phyloP scores from a whole-genome alignment of 2,888 invertebrate genomes.

The Thymelicus sylvestris region DNA sequence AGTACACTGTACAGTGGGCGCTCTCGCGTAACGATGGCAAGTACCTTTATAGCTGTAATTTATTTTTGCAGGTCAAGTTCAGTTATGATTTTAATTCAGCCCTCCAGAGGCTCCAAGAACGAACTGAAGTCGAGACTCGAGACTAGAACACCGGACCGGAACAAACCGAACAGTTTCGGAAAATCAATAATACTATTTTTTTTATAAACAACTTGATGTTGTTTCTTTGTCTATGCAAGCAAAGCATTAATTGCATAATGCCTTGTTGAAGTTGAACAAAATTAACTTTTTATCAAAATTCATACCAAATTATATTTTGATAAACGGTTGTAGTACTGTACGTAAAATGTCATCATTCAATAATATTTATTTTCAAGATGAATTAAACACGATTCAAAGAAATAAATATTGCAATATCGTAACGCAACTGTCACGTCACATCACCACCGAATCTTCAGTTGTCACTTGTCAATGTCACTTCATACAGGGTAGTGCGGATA shows the following conservation, averaged over 20 bases:
- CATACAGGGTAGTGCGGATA: background rate
- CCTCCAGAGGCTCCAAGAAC: conserved; percentile 3
- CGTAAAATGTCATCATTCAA: too few relatives aligned
- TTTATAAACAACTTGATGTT: conserved; percentile 61
- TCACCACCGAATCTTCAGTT: background rate
- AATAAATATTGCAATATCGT: background rate
- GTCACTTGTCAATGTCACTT: background rate
- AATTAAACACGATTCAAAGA: too few relatives aligned
- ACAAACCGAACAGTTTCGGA: conserved; percentile 51
- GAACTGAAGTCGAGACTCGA: conserved; percentile 1
- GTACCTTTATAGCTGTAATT: background rate
- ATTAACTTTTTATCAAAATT: background rate
- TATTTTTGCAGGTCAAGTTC: conserved; percentile 11
- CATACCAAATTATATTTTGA: too few relatives aligned
- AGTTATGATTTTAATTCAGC: conserved; percentile 18
- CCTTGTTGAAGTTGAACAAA: background rate
- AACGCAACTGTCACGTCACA: background rate
- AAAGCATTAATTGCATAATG: conserved; percentile 35
- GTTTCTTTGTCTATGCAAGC: conserved; percentile 35
- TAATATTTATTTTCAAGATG: too few relatives aligned
- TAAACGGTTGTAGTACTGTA: too few relatives aligned
- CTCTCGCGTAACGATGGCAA: conserved; percentile 29
- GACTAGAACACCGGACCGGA: conserved; percentile 20
- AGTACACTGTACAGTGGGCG: conserved; percentile 10
- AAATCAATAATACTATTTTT: conserved; percentile 80